Percentiles rank a stretch among this genome's conserved stretches.
phyloP scores from a whole-genome alignment of 2,113 vertebrate species.

The Rhabdornis inornatus region DNA sequence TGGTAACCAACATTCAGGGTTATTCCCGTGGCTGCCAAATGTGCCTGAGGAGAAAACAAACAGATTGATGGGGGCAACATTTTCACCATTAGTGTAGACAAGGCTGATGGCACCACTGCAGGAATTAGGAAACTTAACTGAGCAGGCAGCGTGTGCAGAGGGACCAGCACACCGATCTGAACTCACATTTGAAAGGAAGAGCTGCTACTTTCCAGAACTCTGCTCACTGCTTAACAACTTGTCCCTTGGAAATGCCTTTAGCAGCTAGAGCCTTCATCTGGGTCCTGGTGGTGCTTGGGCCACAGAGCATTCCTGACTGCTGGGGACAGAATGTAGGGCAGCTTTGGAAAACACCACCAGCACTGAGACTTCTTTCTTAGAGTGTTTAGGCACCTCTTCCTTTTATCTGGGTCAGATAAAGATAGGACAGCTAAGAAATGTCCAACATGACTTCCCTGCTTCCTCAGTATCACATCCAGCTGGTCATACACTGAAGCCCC shows the following conservation, averaged over 20 bases:
- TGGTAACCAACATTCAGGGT: neutral
- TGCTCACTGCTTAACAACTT: neutral
- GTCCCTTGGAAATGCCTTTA: neutral
- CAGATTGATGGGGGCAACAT: neutral
- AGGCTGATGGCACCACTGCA: neutral
- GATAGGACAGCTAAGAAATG: slow-evolving; percentile 8
- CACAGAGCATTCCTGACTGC: neutral
- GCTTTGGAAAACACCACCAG: neutral
- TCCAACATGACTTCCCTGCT: neutral
- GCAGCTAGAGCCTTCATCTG: neutral
- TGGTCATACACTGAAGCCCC: neutral
- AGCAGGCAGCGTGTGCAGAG: neutral
- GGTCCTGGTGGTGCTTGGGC: neutral
- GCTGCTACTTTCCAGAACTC: neutral
- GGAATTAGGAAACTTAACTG: neutral
- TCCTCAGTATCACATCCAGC: neutral
- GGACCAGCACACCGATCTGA: neutral
- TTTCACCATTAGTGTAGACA: neutral
- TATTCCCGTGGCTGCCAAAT: neutral
- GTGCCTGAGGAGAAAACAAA: neutral
- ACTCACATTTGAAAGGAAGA: neutral
- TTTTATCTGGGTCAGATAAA: slow-evolving; percentile 27
- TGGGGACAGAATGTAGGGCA: neutral
- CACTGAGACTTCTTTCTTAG: neutral
- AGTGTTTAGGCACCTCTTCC: neutral